These are phyloP conservation scores for Fragum sueziense DNA, from an alignment of 2,888 invertebrate species.

Conservation along the genomic window DNA sequence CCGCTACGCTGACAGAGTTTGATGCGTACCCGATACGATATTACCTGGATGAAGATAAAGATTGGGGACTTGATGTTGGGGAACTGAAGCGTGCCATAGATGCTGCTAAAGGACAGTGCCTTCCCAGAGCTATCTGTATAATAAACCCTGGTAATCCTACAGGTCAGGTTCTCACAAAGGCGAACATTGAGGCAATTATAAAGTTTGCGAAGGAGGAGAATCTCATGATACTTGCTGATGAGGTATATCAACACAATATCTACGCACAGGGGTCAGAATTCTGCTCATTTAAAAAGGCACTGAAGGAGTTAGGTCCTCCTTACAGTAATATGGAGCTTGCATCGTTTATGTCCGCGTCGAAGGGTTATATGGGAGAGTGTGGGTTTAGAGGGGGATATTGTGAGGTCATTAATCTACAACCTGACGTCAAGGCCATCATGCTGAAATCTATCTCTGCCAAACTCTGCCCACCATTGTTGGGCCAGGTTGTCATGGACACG, in stretches of 20 bases:
- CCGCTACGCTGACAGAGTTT: slow-evolving; percentile 96
- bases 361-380: slow-evolving; percentile 91
- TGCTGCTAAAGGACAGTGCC: slow-evolving; percentile 86
- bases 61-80: slow-evolving; percentile 91
- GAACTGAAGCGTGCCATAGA: slow-evolving; percentile 91
- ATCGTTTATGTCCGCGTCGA: slow-evolving; percentile 98
- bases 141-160: slow-evolving; percentile 99
- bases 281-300: slow-evolving; percentile 96
- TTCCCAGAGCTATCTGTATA: slow-evolving; percentile 93
- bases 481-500: slow-evolving; percentile 93
- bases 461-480: slow-evolving; percentile 95
- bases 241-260: slow-evolving; percentile 96
- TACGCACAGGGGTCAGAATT: slow-evolving; percentile 94
- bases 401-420: slow-evolving; percentile 94
- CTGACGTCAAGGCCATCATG: slow-evolving; percentile 87
- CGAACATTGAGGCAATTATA: slow-evolving; percentile 95
- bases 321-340: slow-evolving; percentile 93
- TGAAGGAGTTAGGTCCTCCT: slow-evolving; percentile 94
- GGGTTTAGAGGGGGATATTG: slow-evolving; percentile 97
- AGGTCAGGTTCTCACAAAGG: slow-evolving; percentile 89
- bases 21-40: slow-evolving; percentile 86
- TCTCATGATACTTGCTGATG: slow-evolving; percentile 88
- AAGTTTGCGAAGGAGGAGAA: slow-evolving; percentile 94
- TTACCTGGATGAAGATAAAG: slow-evolving; percentile 93
- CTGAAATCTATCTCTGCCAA: slow-evolving; percentile 89